Conservation (phyloP, 2,888 invertebrate genomes). For the Euphydryas editha region DNA sequence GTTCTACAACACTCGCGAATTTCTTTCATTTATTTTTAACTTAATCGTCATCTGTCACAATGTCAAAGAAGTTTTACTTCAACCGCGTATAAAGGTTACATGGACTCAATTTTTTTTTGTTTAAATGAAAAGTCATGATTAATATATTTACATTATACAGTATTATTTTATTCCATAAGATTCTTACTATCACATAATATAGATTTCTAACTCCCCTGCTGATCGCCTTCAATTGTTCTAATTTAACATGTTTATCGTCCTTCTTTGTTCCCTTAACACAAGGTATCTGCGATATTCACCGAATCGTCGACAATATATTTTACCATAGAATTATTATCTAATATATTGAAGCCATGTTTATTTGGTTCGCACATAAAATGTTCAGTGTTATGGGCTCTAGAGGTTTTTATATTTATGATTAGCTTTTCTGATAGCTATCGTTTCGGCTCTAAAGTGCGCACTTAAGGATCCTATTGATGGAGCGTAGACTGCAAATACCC, state of each 20-base stretch:
- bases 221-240: neutral
- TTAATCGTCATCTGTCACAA: no score
- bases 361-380: slow-evolving; percentile 57
- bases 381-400: slow-evolving; percentile 53
- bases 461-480: slow-evolving; percentile 64
- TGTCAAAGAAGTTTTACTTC: no score
- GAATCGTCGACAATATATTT: slow-evolving; percentile 24
- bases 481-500: slow-evolving; percentile 43
- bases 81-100: no score
- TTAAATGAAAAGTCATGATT: no score
- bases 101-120: no score
- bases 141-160: no score
- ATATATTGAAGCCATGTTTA: slow-evolving; percentile 56
- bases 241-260: neutral
- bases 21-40: no score
- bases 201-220: no score
- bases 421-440: slow-evolving; percentile 61
- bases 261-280: neutral
- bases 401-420: slow-evolving; percentile 70
- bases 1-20: no score
- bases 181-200: no score
- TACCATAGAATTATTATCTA: slow-evolving; percentile 36
- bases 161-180: no score
- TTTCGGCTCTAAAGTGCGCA: slow-evolving; percentile 59
- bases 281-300: neutral